A percentile compares a stretch with the other conserved stretches of the same genome.
Conservation (phyloP, 2,797 vertebrate genomes). For the Borostomias antarcticus region DNA sequence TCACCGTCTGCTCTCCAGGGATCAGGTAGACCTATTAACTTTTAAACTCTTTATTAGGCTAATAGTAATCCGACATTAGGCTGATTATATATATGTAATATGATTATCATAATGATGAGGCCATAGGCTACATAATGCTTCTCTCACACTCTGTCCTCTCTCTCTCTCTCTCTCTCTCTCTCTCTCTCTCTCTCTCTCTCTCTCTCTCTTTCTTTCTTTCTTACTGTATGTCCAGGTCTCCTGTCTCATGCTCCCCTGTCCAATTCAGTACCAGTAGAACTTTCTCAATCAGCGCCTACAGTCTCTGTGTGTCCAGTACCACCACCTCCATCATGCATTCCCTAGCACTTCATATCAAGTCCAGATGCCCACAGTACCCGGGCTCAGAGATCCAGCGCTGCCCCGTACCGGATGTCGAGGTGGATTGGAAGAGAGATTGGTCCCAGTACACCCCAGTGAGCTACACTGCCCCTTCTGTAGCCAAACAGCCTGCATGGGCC, state of each 20-base stretch:
- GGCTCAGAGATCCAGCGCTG: constrained; percentile 81
- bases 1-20: constrained; percentile 26
- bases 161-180: constrained; percentile 3
- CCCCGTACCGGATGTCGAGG: constrained; percentile 83
- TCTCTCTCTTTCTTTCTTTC: constrained; percentile 19
- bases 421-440: constrained; percentile 85
- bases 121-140: too few relatives aligned
- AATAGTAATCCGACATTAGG: too few relatives aligned
- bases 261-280: constrained; percentile 31
- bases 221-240: constrained; percentile 38
- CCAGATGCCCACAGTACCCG: constrained; percentile 85
- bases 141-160: background rate
- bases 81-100: too few relatives aligned
- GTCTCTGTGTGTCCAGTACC: constrained; percentile 21
- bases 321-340: constrained; percentile 45
- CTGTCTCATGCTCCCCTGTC: constrained; percentile 33
- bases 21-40: constrained; percentile 51
- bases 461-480: constrained; percentile 79
- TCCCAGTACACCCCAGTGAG: constrained; percentile 83
- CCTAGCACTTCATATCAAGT: constrained; percentile 75
- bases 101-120: too few relatives aligned
- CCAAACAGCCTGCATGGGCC: constrained; percentile 86
- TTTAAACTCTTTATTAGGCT: background rate
- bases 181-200: background rate
- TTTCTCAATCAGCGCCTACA: constrained; percentile 19